Conservation (phyloP, 2,888 invertebrate species). For the Lepidochrysops patricia region DNA sequence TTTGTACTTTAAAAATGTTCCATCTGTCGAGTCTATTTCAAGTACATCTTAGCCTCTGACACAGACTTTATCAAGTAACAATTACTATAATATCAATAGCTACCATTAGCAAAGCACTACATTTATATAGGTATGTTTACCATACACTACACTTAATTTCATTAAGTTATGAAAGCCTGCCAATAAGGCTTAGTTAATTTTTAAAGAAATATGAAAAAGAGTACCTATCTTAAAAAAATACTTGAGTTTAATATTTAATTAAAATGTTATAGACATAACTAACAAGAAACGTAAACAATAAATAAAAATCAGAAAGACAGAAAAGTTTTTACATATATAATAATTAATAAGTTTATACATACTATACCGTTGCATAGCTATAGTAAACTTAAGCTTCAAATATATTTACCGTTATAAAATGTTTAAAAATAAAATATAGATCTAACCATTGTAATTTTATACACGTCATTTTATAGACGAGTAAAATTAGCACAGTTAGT, state of each 20-base stretch:
- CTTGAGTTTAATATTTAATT: no score
- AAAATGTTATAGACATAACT: no score
- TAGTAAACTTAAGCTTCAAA: background rate
- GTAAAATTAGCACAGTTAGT: slow-evolving; percentile 8
- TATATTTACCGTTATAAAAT: background rate
- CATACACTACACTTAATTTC: background rate
- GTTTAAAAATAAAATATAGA: no score
- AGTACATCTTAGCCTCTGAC: background rate
- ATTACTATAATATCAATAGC: background rate
- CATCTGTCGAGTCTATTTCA: background rate
- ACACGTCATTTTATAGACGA: background rate
- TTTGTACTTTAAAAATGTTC: background rate
- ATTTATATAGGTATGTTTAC: background rate
- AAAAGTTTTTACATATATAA: no score
- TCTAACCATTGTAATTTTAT: slow-evolving; percentile 7
- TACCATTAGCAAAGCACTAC: background rate
- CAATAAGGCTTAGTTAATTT: no score
- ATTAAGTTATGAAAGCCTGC: background rate
- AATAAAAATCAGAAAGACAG: no score
- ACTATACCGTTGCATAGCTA: background rate
- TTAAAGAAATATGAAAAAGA: no score
- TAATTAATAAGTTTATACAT: no score
- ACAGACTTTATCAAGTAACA: background rate
- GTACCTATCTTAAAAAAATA: no score
- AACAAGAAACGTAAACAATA: no score